A percentile compares a stretch with the other conserved stretches of the same genome.
Conservation (phyloP, 2,888 invertebrate genomes). For the Drosophila histrio region DNA sequence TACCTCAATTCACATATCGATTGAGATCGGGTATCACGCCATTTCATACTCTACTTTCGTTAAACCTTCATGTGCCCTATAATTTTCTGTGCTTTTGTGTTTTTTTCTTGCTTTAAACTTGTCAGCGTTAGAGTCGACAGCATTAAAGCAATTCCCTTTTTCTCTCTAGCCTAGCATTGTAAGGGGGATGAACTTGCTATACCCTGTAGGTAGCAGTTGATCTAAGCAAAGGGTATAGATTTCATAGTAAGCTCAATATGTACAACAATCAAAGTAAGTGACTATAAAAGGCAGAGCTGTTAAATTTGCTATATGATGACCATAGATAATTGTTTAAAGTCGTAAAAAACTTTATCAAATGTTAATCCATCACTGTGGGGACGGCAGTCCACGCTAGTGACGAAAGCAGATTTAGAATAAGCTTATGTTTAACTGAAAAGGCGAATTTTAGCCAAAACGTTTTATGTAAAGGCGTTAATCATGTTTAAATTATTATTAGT, state of each 20-base stretch:
- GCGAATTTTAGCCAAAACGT: too few species aligned
- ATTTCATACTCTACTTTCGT: constrained; percentile 22
- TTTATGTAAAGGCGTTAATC: too few species aligned
- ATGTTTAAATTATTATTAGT: too few species aligned
- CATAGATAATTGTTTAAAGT: too few species aligned
- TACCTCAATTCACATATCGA: constrained; percentile 48
- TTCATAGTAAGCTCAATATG: background rate
- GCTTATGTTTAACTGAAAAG: too few species aligned
- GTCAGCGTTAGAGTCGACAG: constrained; percentile 21
- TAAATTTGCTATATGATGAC: background rate
- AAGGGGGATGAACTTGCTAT: constrained; percentile 30
- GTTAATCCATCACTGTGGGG: too few species aligned
- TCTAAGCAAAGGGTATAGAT: background rate
- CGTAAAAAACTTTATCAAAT: too few species aligned
- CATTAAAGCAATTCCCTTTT: constrained; percentile 41
- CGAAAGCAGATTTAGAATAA: too few species aligned
- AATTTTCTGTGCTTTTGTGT: background rate
- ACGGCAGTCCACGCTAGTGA: too few species aligned
- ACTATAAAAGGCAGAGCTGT: background rate
- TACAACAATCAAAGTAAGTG: background rate
- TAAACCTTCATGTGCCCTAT: constrained; percentile 22
- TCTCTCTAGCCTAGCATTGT: background rate
- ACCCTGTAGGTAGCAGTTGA: constrained; percentile 22
- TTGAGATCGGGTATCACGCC: constrained; percentile 43
- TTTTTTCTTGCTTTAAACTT: constrained; percentile 29